phyloP scores from a whole-genome alignment of 2,113 vertebrate genomes.

The Microtus montanus region DNA sequence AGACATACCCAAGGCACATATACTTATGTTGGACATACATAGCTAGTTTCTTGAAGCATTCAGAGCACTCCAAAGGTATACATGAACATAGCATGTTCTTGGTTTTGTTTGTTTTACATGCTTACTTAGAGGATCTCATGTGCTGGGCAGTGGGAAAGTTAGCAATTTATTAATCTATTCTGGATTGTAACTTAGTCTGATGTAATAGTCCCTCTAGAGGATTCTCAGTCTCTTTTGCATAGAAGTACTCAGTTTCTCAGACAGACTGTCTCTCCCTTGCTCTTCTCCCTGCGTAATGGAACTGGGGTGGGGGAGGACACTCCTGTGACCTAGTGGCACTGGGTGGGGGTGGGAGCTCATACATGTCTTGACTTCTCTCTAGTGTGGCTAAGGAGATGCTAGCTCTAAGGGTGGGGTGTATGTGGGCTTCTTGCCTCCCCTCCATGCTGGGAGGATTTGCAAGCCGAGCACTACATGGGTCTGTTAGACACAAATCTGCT shows the following conservation, averaged over 20 bases:
- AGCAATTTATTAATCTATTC: not conserved
- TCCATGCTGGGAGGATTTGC: not conserved
- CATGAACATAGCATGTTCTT: not conserved
- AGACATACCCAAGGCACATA: not conserved
- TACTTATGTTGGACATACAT: not conserved
- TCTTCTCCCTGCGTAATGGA: not conserved
- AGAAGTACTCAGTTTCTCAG: constrained; percentile 17
- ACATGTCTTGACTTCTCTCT: not conserved
- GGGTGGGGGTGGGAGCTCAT: not conserved
- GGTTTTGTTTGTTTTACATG: not conserved
- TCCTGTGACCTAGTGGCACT: not conserved
- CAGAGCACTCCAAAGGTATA: not conserved
- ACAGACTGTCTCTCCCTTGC: not conserved
- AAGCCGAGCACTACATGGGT: not conserved
- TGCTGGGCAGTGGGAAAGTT: not conserved
- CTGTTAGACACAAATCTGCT: not conserved
- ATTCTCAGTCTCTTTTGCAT: constrained; percentile 2
- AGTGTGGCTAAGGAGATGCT: too few relatives aligned
- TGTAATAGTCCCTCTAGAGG: constrained; percentile 22
- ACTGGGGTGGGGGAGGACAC: not conserved
- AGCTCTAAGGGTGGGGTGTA: not conserved
- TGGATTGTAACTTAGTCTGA: constrained; percentile 41
- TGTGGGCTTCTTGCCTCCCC: not conserved
- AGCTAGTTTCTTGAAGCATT: not conserved
- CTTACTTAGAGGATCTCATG: not conserved